A percentile compares a stretch with the other conserved stretches of the same genome.
Evolutionary conservation across 2,888 invertebrate species (phyloP).

Genomic region (Tiphia femorata): DNA sequence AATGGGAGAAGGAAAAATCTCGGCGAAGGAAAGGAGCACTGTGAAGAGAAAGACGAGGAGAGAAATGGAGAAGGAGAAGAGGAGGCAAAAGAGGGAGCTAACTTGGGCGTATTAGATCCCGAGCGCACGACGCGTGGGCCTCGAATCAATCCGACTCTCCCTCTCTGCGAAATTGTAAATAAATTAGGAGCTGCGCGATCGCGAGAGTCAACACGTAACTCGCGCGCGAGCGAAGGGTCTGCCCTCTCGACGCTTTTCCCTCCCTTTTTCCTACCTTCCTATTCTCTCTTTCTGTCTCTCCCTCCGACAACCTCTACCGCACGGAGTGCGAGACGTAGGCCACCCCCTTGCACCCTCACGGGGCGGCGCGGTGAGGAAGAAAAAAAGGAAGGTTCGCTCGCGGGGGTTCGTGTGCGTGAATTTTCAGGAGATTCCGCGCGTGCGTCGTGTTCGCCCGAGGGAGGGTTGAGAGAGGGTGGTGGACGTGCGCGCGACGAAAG

Average conservation of each 20-base stretch:
- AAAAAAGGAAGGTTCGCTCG: too few species aligned
- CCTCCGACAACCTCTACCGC: too few species aligned
- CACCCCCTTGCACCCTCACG: neutral
- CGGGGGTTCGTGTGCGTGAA: conserved; percentile 5
- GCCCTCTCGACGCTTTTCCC: conserved; percentile 15
- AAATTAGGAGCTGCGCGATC: conserved; percentile 51
- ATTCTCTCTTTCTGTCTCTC: too few species aligned
- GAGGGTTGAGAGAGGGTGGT: conserved; percentile 11
- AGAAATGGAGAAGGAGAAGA: neutral
- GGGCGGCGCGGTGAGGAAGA: too few species aligned
- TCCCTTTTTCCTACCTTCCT: too few species aligned
- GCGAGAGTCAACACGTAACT: conserved; percentile 54
- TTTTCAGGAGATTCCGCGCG: conserved; percentile 11
- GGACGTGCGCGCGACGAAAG: neutral
- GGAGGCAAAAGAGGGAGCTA: conserved; percentile 13
- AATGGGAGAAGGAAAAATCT: too few species aligned
- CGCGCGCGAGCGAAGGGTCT: conserved; percentile 24
- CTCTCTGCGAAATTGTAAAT: conserved; percentile 53
- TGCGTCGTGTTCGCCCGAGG: conserved; percentile 11
- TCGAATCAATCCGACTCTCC: conserved; percentile 43
- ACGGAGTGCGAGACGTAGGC: too few species aligned
- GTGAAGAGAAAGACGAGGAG: too few species aligned
- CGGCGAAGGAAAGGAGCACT: too few species aligned
- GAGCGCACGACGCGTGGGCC: conserved; percentile 18
- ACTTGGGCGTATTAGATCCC: conserved; percentile 32